Evolutionary conservation across 2,888 invertebrate genomes (phyloP).

Genomic region (Rutpela maculata): DNA sequence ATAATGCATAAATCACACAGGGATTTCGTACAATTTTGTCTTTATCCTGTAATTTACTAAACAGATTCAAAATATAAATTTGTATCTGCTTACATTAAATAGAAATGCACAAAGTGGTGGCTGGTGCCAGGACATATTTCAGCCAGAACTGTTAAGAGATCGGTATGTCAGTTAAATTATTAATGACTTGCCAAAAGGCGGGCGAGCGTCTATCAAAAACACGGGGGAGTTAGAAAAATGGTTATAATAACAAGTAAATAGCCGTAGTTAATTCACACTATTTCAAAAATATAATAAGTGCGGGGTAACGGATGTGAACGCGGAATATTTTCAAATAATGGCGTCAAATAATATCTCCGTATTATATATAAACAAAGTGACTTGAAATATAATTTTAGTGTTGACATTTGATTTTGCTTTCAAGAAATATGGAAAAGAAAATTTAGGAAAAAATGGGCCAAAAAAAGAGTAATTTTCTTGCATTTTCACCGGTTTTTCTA

Average conservation of each 20-base stretch:
- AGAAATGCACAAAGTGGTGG: not conserved
- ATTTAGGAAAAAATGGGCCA: no score
- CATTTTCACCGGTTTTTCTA: no score
- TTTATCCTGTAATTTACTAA: not conserved
- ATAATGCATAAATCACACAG: no score
- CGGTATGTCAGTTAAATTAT: conserved; percentile 14
- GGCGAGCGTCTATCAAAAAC: not conserved
- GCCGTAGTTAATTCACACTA: not conserved
- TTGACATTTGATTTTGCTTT: no score
- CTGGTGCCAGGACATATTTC: not conserved
- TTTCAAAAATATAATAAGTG: not conserved
- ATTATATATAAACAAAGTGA: no score
- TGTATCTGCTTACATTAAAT: not conserved
- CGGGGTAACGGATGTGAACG: not conserved
- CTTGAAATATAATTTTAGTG: no score
- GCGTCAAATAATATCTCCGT: no score
- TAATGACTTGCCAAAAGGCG: conserved; percentile 22
- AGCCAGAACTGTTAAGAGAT: not conserved
- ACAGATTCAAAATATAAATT: not conserved
- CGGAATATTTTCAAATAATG: not conserved
- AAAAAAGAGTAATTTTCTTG: no score
- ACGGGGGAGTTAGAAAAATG: conserved; percentile 13
- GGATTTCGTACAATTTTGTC: not conserved
- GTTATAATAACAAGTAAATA: conserved; percentile 12
- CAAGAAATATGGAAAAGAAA: no score